phyloP scores from a whole-genome alignment of 2,888 invertebrate species.

The Himalopsyche anomala region DNA sequence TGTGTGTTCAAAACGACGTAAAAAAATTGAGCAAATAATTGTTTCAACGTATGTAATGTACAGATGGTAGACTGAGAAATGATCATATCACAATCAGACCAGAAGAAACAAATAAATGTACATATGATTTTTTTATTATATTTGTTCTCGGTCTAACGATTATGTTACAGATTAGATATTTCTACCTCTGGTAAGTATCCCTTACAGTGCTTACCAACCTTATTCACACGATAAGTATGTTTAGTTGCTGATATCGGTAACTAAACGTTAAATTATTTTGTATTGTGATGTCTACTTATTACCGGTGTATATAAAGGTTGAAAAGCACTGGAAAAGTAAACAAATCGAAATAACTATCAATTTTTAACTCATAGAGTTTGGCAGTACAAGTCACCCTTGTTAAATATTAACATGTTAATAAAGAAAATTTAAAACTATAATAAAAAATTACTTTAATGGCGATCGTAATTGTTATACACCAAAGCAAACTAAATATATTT shows the following conservation, averaged over 20 bases:
- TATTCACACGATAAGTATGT: background rate
- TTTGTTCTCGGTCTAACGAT: background rate
- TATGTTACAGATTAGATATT: background rate
- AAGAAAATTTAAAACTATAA: conserved; percentile 12
- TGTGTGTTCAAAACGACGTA: conserved; percentile 21
- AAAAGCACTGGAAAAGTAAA: conserved; percentile 19
- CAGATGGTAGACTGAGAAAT: background rate
- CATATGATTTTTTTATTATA: background rate
- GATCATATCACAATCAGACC: no score
- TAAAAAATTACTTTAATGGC: conserved; percentile 3
- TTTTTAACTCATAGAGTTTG: background rate
- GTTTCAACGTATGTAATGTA: conserved; percentile 24
- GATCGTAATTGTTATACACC: background rate
- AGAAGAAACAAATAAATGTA: no score
- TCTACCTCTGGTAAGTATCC: conserved; percentile 6
- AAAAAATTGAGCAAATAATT: conserved; percentile 46
- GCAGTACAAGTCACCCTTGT: conserved; percentile 34
- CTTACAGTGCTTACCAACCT: background rate
- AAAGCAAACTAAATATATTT: conserved; percentile 17
- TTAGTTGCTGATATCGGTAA: background rate
- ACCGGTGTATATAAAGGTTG: background rate
- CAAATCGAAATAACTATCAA: conserved; percentile 8
- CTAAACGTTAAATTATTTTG: no score
- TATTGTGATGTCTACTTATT: background rate
- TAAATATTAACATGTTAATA: conserved; percentile 24